phyloP scores from a whole-genome alignment of 2,113 vertebrate species.

The Hemicordylus capensis region DNA sequence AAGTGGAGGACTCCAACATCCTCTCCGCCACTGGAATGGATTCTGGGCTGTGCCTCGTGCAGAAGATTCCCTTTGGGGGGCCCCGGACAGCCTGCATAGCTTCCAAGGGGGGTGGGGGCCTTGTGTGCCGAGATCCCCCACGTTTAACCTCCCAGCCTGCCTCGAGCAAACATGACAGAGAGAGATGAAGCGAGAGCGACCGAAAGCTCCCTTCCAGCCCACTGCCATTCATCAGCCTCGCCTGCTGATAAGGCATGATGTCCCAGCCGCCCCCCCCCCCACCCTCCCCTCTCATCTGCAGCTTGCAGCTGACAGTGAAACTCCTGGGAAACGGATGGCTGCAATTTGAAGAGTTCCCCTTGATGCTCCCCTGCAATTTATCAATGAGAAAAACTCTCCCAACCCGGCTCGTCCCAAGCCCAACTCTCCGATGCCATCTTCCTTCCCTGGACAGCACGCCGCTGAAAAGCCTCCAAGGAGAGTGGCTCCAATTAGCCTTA shows the following conservation, averaged over 20 bases:
- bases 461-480: background rate
- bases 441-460: background rate
- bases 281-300: background rate
- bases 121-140: background rate
- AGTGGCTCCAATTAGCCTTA: background rate
- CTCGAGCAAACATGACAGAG: background rate
- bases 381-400: background rate
- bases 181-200: background rate
- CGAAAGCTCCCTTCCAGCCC: background rate
- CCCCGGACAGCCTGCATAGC: background rate
- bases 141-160: background rate
- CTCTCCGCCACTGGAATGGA: too few species aligned
- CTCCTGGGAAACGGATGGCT: background rate
- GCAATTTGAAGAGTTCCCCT: conserved; percentile 10
- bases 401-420: background rate
- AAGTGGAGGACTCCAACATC: too few species aligned
- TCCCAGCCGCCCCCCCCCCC: background rate
- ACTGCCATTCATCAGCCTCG: background rate
- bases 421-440: too few species aligned
- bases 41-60: too few species aligned
- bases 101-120: background rate
- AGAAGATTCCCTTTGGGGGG: too few species aligned
- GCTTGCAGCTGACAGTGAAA: background rate
- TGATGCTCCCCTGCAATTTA: background rate
- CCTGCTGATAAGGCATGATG: background rate